Evolutionary conservation across 2,888 invertebrate genomes (phyloP), one percentile per base, ranked within the genome.

Genomic region (Drosophila fulvimacula): DNA sequence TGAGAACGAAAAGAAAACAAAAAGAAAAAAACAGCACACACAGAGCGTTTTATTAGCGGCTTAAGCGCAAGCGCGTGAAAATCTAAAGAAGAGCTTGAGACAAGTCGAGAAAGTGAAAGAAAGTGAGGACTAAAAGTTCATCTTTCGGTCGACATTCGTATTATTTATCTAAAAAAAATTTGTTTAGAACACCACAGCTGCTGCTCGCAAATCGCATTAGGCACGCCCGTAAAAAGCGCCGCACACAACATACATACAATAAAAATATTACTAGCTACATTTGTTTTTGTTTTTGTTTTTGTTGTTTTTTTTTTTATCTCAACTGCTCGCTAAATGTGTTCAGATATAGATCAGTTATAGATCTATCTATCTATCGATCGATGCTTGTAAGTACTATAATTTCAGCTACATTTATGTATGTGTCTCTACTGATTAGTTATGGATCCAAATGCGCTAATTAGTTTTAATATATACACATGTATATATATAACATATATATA

Each of bases 111-210:
- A 46, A n/a, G 27, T 15, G 46, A 27, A 30, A 10, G 6, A 46
- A 66, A 59, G 11, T 30, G 42, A 41, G 65, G 61, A 62, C 58
- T 48, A 56, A 72, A 63, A 48, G 65, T 13, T 53, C 10, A 57
- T 60, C 65, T 65, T 70, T 65, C 36, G 52, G 39, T 55, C 59
- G 15, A 52, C 36, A 52, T 42, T 73, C 44, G 48, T 41, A 66
- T 58, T 57, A 41, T 59, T 75, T 56, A 82, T 81, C 70, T 86
- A 73, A 79, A 87, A 83, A 83, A 81, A 81, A 53, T 57, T 73
- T 77, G 77, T 77, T 82, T 79, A 77, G 86, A 79, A 80, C 80
- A 88, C 88, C 88, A 79, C 82, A 85, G 82, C 79, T 85, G 87
- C 75, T 80, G 85, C 88, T 82, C 82, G 75, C 83, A 83, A 76